Evolutionary conservation across 1,140 invertebrate genomes (phyloP), one percentile per base, ranked within the genome.

Genomic region (Acromyrmex charruanus): DNA sequence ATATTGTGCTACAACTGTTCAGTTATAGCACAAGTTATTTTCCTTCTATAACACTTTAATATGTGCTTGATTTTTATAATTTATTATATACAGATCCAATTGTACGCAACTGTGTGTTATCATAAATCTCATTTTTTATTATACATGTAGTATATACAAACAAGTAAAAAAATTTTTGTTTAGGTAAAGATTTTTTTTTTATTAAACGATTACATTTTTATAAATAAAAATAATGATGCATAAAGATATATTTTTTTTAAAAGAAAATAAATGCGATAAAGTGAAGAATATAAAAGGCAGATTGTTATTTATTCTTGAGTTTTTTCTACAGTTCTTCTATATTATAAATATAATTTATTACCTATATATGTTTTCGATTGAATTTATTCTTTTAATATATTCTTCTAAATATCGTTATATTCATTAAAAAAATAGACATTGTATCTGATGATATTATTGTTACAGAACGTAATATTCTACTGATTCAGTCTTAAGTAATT

Each of bases 1-100:
- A 55, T 49, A 21, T 69, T 21, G 53, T 71, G 51, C 35, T 51
- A 58, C 21, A n/a, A 53, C 21, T 44, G 7, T 65, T n/a, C 49
- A 55, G 18, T 49, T 77, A 44, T 12, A 25, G 1, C 9, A 80
- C 39, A 81, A 80, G 14, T 69, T 79, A 6, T 16, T 80, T 25
- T 10, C 10, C 14, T 63, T 31, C 12, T 31, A 7, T 31, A 63
- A 51, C 14, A 16, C 10, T 44, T 44, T 44, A 44, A 44, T 44
- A 44, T 44, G 39, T 44, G 39, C 39, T 10, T 44, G 39, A 1
- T 3, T 44, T 44, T 44, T 44, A 44, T 44, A 44, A 44, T 44
- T 44, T 44, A 44, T 44, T 44, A 44, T 44, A 44, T 44, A 44
- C 39, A 10, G 39, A 3, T 44, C 2, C 39, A 44, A 44, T 44